These are phyloP conservation scores for Cheilosia grossa DNA, from an alignment of 2,888 invertebrate genomes.

Conservation along the genomic window DNA sequence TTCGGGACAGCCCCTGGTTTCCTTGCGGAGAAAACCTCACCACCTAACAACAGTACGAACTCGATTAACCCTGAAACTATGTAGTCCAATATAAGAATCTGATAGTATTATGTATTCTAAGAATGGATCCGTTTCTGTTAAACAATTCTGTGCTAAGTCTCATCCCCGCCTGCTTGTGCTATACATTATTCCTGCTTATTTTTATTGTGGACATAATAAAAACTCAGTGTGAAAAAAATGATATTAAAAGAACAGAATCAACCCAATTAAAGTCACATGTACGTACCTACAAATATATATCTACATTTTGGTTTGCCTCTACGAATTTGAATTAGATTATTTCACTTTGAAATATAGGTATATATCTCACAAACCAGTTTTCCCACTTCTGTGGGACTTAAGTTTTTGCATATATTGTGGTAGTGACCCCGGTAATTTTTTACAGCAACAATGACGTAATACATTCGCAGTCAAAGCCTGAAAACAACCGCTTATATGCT, in stretches of 20 bases:
- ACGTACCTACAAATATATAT: background rate
- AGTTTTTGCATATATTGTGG: constrained; percentile 63
- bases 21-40: too few species aligned
- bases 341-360: background rate
- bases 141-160: background rate
- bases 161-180: constrained; percentile 8
- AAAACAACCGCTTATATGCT: constrained; percentile 8
- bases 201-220: background rate
- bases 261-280: constrained; percentile 57
- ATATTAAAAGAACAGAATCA: constrained; percentile 6
- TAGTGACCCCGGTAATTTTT: constrained; percentile 56
- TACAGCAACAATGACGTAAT: constrained; percentile 57
- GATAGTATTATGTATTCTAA: too few species aligned
- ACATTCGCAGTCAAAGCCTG: constrained; percentile 10
- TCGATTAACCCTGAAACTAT: too few species aligned
- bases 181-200: constrained; percentile 15
- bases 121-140: background rate
- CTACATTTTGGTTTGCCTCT: constrained; percentile 32
- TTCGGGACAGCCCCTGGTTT: too few species aligned
- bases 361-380: constrained; percentile 55
- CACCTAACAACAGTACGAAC: too few species aligned
- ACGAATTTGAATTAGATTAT: constrained; percentile 24
- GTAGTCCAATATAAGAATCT: too few species aligned
- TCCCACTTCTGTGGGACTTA: constrained; percentile 49
- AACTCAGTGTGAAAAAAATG: constrained; percentile 42